phyloP scores from a whole-genome alignment of 2,113 vertebrate genomes.

The Passer domesticus region DNA sequence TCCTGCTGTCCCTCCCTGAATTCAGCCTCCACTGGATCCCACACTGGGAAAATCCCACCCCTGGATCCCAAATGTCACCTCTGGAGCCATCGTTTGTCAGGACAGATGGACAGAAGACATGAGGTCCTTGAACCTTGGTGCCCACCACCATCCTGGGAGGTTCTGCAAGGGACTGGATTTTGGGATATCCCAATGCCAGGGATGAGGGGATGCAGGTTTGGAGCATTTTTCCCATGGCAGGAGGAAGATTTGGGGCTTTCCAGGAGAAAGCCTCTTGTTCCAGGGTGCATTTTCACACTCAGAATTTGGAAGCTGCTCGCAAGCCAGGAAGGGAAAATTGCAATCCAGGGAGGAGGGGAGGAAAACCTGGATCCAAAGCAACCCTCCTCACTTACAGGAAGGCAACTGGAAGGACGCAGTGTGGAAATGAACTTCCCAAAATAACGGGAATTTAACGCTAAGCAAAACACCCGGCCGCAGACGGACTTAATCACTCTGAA shows the following conservation, averaged over 20 bases:
- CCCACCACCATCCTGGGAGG: not conserved
- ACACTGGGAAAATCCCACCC: fast-evolving
- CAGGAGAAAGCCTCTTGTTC: not conserved
- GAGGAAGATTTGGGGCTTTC: not conserved
- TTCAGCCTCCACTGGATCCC: not conserved
- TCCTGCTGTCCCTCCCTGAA: not conserved
- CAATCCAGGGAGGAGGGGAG: not conserved
- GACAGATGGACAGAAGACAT: fast-evolving
- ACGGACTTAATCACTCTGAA: not conserved
- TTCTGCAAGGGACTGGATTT: not conserved
- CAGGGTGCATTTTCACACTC: not conserved
- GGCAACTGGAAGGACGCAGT: not conserved
- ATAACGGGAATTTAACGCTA: conserved; percentile 2
- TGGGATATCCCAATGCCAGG: not conserved
- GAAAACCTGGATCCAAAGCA: not conserved
- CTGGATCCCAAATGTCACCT: not conserved
- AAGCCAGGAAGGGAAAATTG: not conserved
- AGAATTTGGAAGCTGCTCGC: not conserved
- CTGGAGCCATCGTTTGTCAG: fast-evolving
- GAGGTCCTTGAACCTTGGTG: not conserved
- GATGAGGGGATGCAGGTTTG: not conserved
- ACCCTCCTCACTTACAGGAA: conserved; percentile 28
- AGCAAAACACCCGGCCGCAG: conserved; percentile 21
- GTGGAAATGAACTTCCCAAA: conserved; percentile 22
- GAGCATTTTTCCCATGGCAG: fast-evolving